These are phyloP conservation scores for Arrhopalites spinosus DNA, from an alignment of 2,888 invertebrate genomes.

Conservation along the genomic window DNA sequence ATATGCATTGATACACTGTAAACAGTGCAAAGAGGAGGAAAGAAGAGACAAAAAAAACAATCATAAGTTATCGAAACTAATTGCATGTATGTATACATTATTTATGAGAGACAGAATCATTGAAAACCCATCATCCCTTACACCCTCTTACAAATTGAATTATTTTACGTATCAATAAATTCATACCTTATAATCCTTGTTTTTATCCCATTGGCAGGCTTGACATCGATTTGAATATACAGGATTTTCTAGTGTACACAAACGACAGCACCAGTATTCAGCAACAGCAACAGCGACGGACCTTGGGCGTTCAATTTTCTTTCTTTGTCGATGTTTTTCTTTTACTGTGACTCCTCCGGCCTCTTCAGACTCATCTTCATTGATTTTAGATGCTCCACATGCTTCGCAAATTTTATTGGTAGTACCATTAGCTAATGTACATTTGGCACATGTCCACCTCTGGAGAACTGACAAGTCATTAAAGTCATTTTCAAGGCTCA, in stretches of 20 bases:
- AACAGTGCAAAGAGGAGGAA: too few relatives aligned
- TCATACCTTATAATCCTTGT: slow-evolving; percentile 50
- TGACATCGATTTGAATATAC: slow-evolving; percentile 53
- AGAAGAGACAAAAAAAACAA: neutral
- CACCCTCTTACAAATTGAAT: too few relatives aligned
- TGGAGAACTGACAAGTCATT: slow-evolving; percentile 37
- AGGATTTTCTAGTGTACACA: slow-evolving; percentile 55
- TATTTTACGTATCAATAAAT: too few relatives aligned
- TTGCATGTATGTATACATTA: neutral
- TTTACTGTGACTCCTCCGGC: neutral
- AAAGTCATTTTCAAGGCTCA: slow-evolving; percentile 49
- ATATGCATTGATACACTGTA: slow-evolving; percentile 16
- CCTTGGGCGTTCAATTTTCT: slow-evolving; percentile 47
- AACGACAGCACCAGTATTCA: slow-evolving; percentile 54
- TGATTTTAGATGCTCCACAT: slow-evolving; percentile 80
- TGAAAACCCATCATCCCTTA: neutral
- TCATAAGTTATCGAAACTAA: neutral
- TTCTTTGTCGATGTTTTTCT: slow-evolving; percentile 53
- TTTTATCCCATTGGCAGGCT: slow-evolving; percentile 55
- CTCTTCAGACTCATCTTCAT: neutral
- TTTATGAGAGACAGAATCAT: neutral
- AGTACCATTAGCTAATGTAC: slow-evolving; percentile 80
- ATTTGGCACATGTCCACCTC: slow-evolving; percentile 84
- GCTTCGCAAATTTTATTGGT: slow-evolving; percentile 77
- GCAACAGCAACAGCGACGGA: slow-evolving; percentile 46